These are phyloP conservation scores for Orthosia incerta DNA, from an alignment of 2,888 invertebrate species.

Conservation along the genomic window DNA sequence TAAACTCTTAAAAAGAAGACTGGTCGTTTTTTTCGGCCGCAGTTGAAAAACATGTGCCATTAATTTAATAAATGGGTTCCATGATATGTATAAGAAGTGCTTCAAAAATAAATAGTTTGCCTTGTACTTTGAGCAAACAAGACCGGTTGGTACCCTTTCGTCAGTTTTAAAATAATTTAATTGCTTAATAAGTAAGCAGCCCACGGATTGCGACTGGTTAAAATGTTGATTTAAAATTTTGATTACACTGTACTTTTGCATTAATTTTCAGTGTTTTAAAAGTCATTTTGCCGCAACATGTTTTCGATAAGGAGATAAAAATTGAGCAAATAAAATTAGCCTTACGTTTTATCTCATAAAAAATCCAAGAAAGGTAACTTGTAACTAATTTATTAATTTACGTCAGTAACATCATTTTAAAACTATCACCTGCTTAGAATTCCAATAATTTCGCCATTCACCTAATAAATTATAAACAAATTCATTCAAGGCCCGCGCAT, in stretches of 20 bases:
- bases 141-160: conserved; percentile 48
- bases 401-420: not conserved
- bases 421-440: not conserved
- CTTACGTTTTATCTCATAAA: not conserved
- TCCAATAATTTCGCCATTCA: not conserved
- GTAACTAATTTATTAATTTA: not conserved
- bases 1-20: not conserved
- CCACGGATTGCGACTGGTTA: conserved; percentile 17
- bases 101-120: conserved; percentile 29
- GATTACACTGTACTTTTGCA: conserved; percentile 5
- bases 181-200: conserved; percentile 49
- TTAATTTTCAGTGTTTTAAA: not conserved
- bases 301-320: conserved; percentile 6
- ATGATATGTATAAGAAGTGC: conserved; percentile 18
- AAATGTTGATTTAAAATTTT: conserved; percentile 20
- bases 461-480: conserved; percentile 14
- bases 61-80: conserved; percentile 31
- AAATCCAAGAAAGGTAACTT: not conserved
- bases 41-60: conserved; percentile 27
- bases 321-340: not conserved
- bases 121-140: conserved; percentile 51
- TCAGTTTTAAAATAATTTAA: conserved; percentile 44
- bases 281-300: not conserved
- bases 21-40: conserved; percentile 16
- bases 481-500: conserved; percentile 11